phyloP scores from a whole-genome alignment of 1,140 invertebrate species.

The Amyelois transitella region DNA sequence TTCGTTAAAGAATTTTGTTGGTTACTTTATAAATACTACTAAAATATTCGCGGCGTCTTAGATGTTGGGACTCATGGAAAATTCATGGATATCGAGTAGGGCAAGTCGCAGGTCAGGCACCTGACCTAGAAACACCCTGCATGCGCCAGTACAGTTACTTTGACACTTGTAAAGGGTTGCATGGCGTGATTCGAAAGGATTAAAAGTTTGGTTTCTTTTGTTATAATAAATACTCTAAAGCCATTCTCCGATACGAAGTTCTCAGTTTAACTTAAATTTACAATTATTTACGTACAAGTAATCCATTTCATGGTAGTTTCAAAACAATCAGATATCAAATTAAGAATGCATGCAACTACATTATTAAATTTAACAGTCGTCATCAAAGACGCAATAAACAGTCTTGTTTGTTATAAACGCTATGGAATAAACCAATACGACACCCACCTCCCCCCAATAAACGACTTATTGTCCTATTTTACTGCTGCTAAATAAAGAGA shows the following conservation, averaged over 20 bases:
- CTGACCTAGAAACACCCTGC: constrained; percentile 17
- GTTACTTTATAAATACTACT: neutral
- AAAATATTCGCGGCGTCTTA: neutral
- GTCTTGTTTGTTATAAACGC: neutral
- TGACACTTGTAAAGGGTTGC: neutral
- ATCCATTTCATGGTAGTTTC: no score
- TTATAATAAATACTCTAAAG: no score
- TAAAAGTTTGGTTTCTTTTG: no score
- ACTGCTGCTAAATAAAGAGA: no score
- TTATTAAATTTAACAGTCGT: no score
- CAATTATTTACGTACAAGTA: no score
- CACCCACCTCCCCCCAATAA: neutral
- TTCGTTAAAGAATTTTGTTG: neutral
- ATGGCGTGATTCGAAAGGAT: neutral
- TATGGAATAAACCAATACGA: neutral
- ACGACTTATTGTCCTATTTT: neutral
- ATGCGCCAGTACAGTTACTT: neutral
- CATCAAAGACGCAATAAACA: neutral
- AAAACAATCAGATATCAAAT: no score
- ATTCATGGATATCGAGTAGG: constrained; percentile 4
- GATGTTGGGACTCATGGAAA: constrained; percentile 3
- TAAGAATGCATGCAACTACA: no score
- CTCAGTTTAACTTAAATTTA: no score
- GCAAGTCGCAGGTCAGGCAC: constrained; percentile 2
- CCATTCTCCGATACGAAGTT: no score